A percentile compares a stretch with the other conserved stretches of the same genome.
These are phyloP conservation scores for Drepana falcataria DNA, from an alignment of 2,888 invertebrate genomes.

Conservation along the genomic window DNA sequence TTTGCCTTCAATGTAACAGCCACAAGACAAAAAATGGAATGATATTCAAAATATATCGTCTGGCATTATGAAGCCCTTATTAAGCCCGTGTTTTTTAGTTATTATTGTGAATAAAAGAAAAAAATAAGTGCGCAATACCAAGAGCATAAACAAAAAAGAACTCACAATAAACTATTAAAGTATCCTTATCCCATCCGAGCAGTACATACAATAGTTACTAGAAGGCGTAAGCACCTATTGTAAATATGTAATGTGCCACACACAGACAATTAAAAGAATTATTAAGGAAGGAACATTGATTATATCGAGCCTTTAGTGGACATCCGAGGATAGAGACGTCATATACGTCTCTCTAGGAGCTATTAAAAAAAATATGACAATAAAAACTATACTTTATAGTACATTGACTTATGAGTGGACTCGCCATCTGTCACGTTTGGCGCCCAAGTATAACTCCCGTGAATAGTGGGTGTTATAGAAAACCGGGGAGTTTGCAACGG, in stretches of 20 bases:
- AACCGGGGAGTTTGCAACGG: too few relatives aligned
- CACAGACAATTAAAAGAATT: slow-evolving; percentile 8
- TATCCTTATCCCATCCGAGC: slow-evolving; percentile 21
- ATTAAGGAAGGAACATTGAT: slow-evolving; percentile 7
- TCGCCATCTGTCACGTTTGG: too few relatives aligned
- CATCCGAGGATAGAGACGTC: background rate
- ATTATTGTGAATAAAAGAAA: background rate
- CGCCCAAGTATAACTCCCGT: too few relatives aligned
- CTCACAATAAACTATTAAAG: slow-evolving; percentile 1
- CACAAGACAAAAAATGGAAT: too few relatives aligned
- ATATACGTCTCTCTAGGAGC: too few relatives aligned
- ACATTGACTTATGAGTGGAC: too few relatives aligned
- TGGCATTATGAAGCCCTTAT: too few relatives aligned
- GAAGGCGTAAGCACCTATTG: slow-evolving; percentile 27
- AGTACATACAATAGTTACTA: slow-evolving; percentile 3
- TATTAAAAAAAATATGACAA: background rate
- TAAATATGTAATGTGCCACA: slow-evolving; percentile 29
- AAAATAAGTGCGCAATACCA: background rate
- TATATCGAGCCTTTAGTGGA: background rate
- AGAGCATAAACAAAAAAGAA: background rate
- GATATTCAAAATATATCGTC: too few relatives aligned
- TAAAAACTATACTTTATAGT: background rate
- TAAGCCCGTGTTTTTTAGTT: too few relatives aligned
- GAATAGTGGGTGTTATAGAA: too few relatives aligned
- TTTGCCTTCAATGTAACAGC: too few relatives aligned